Evolutionary conservation across 2,888 invertebrate species (phyloP), one percentile per base, ranked within the genome.

Genomic region (Augochlorella aurata): DNA sequence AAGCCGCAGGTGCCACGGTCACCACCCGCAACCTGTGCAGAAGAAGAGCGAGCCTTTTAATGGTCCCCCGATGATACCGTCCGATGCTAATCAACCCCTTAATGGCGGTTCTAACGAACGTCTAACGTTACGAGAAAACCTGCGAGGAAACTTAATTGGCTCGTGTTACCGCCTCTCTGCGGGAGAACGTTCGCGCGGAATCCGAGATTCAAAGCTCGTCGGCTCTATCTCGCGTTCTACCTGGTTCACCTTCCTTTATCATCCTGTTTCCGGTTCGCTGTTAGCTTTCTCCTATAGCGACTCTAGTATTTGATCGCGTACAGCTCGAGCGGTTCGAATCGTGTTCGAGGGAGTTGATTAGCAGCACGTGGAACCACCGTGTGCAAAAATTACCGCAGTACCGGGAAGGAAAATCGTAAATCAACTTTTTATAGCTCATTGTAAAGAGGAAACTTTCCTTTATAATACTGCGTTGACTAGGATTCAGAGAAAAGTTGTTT

Each of bases 1-100:
- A 96, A 0, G 97, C 97, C 0, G 96, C 95, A 29, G 96, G 95
- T 90, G 97, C 96, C 79, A 98, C 97, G 1, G 96, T 96, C 88
- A 97, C 96, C 86, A 97, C 95, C 66, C 96, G 94, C 73, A 97
- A 94, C 90, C 96, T 97, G 84, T 21, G 73, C 67, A 49, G 38
- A 75, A 75, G n/a, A 80, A 86, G 12, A 73, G 49, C 52, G 10
- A n/a, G 10, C 29, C 52, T 73, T 80, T 72, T 52, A 75, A n/a
- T 68, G 54, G 12, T 0, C 14, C 21, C 21, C 47, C 24, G 12
- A 38, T 5, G 52, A 5, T 8, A 16, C 9, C n/a, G 16, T 24
- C 1, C 2, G 58, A 49, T 58, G 49, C 21, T 45, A 67, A 72
- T 47, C 45, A 67, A 50, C 58, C 24, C 16, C 4, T n/a, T 67